Base-by-base conservation (phyloP, 2,797 vertebrate species). In the Neopelma chrysocephalum region DNA sequence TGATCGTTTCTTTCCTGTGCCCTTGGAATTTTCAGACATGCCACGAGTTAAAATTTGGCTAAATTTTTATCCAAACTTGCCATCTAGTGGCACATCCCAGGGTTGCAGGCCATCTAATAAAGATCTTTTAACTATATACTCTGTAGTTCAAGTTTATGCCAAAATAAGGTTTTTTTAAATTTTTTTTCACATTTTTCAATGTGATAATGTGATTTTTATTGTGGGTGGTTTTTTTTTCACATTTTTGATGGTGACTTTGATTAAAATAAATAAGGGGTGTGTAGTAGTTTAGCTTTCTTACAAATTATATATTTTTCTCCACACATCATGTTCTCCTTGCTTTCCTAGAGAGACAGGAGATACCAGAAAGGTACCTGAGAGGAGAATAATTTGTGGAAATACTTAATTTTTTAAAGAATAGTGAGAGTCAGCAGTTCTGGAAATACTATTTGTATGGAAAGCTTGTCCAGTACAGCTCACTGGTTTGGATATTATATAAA, bases 51-150 rank as follows among this genome's bases (percentile, higher is more conserved):
- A 64, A 93, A 64, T 48, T 27, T 18, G 42, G 32, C 19, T 48
- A 11, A 75, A 72, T 87, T 92, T 81, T 57, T 86, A 16, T 80
- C 71, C 91, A 86, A 87, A 94, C 84, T 91, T 95, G 96, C 96
- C 96, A 92, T 89, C 94, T 97, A 95, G 96, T 96, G 96, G 96
- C 61, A 6, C 12, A 10, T 69, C 54, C 38, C 54, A 89, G 75
- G 27, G n/a, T 85, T 96, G 93, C 93, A 96, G 26, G 20, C n/a
- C 10, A 18, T 15, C 38, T 18, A 26, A 27, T 56, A 18, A 50
- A 58, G 17, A 3, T 36, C 7, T 17, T 89, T 76, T 36, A 36
- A 17, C 4, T 20, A 3, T 23, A 2, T 27, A 5, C 16, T 60
- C 25, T 45, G 6, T 3, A 29, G 14, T 60, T 86, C 5, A 60